Base-by-base conservation (phyloP, 2,797 vertebrate genomes). In the Paguma larvata region DNA sequence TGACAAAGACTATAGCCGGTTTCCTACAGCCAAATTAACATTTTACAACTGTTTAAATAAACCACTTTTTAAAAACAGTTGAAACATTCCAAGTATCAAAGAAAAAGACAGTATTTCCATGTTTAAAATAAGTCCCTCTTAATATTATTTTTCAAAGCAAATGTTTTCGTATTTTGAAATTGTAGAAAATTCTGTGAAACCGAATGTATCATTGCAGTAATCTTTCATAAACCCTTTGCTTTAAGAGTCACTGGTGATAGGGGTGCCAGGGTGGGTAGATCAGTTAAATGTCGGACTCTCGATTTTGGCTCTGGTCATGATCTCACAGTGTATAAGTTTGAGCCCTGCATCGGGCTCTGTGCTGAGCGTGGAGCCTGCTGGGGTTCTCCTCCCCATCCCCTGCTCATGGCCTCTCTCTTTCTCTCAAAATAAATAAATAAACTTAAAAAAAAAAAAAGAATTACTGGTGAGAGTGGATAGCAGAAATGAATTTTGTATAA, bases 101-200 rank as follows among this genome's bases (percentile, higher is more conserved):
- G 62, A 89, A 86, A 85, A 95, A 96, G 44, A 12, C n/a, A 30
- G 0, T 85, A 70, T 91, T n/a, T 95, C 59, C 68, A 87, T 78
- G 2, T 95, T 90, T 75, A 90, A 95, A 97, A n/a, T 95, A 82
- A 53, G 6, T 68, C 27, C 67, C 6, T 68, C 84, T 18, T 97
- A 72, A 32, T 89, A 82, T 5, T 90, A 13, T 56, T 97, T 96
- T 95, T 95, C 65, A 85, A 86, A 95, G 48, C 75, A 85, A 85
- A 59, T 89, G 44, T 87, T 85, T 96, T 79, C 97, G 70, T 95
- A 59, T 75, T n/a, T 53, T 96, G 38, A 89, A 97, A 95, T 80
- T 75, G 78, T 34, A 9, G 41, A 89, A 87, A 97, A 38, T 32
- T 46, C 2, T 95, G 4, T 30, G 41, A 97, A 91, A 92, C 25